Evolutionary conservation across 2,113 vertebrate species (phyloP).

Genomic region (Arizona elegans): DNA sequence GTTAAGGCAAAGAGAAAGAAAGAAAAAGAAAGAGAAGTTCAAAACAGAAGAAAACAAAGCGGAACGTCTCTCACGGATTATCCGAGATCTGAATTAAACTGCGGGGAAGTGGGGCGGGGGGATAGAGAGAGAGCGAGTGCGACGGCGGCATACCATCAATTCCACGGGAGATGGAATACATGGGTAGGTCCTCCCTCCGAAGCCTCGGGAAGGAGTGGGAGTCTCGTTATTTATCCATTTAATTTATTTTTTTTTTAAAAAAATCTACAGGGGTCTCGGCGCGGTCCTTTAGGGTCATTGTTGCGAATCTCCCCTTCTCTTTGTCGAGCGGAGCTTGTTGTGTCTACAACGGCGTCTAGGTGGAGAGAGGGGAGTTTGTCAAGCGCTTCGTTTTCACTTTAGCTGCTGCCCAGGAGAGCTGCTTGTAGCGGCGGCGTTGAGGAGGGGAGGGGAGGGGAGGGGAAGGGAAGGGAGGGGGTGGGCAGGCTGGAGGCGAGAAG

Average conservation of each 20-base stretch:
- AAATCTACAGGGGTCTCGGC: not conserved
- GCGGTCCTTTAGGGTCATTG: not conserved
- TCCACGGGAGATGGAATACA: not conserved
- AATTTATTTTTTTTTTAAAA: not conserved
- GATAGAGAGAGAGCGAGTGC: no score
- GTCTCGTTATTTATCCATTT: not conserved
- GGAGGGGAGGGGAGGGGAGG: conserved; percentile 12
- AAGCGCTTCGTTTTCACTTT: conserved; percentile 72
- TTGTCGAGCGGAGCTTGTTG: conserved; percentile 71
- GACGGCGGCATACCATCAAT: not conserved
- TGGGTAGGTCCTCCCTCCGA: not conserved
- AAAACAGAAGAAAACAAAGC: not conserved
- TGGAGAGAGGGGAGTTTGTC: conserved; percentile 76
- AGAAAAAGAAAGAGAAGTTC: not conserved
- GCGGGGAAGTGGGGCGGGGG: not conserved
- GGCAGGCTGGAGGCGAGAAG: not conserved
- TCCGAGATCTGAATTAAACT: not conserved
- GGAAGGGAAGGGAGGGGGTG: conserved; percentile 12
- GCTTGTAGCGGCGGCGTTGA: conserved; percentile 38
- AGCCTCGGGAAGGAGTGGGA: not conserved
- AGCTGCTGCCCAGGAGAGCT: conserved; percentile 64
- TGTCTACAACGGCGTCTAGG: conserved; percentile 81
- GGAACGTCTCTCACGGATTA: not conserved
- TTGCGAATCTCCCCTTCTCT: conserved; percentile 49
- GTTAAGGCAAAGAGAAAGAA: not conserved